These are phyloP conservation scores for Leptinotarsa peninsularis DNA, from an alignment of 2,888 invertebrate genomes.

Conservation along the genomic window DNA sequence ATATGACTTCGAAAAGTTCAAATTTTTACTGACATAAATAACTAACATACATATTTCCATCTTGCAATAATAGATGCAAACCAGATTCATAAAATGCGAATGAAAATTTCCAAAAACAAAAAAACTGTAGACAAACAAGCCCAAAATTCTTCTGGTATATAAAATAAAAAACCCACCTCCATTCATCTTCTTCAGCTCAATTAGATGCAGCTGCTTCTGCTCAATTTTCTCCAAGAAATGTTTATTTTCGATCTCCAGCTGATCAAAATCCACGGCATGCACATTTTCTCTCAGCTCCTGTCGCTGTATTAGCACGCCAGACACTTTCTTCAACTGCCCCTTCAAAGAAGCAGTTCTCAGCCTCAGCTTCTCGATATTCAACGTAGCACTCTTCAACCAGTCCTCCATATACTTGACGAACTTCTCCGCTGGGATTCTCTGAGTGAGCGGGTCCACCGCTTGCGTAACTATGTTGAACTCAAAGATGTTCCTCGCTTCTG, in stretches of 20 bases:
- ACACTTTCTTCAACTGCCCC: constrained; percentile 69
- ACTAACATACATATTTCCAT: too few relatives aligned
- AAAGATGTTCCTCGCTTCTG: constrained; percentile 68
- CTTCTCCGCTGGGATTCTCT: constrained; percentile 74
- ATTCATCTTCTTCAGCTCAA: constrained; percentile 44
- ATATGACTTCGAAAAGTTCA: too few relatives aligned
- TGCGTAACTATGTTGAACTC: constrained; percentile 66
- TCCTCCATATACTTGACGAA: constrained; percentile 70
- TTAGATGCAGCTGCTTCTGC: constrained; percentile 67
- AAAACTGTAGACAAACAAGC: too few relatives aligned
- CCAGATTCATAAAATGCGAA: too few relatives aligned
- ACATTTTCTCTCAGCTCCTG: constrained; percentile 72
- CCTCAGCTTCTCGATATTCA: constrained; percentile 71
- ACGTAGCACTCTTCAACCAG: constrained; percentile 71
- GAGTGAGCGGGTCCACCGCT: constrained; percentile 69
- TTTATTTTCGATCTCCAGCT: constrained; percentile 72
- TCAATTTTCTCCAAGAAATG: constrained; percentile 69
- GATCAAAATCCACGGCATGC: constrained; percentile 74
- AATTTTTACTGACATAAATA: too few relatives aligned
- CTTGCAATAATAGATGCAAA: too few relatives aligned
- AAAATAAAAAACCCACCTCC: constrained; percentile 51
- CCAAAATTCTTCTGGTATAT: too few relatives aligned
- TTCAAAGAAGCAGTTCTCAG: constrained; percentile 71
- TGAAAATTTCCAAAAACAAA: too few relatives aligned
- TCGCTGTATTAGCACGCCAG: constrained; percentile 69